phyloP scores from a whole-genome alignment of 2,888 invertebrate species.

The Phrixothrix hirtus region DNA sequence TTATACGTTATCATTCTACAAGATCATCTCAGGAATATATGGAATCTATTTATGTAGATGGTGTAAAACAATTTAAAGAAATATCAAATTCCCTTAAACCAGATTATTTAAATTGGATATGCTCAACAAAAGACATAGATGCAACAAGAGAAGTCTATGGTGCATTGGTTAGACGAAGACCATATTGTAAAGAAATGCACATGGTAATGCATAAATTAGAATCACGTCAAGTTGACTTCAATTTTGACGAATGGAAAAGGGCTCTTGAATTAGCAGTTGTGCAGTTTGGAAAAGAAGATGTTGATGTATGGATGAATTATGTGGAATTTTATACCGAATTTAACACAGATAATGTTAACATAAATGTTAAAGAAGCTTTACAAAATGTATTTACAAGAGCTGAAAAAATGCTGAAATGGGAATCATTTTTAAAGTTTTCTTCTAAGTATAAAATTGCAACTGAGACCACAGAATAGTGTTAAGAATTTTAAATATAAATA shows the following conservation, averaged over 20 bases:
- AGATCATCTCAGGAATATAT: constrained; percentile 50
- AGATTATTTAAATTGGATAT: constrained; percentile 64
- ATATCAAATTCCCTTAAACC: constrained; percentile 63
- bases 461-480: no score
- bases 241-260: constrained; percentile 60
- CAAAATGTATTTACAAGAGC: constrained; percentile 1
- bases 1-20: constrained; percentile 49
- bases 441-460: not conserved
- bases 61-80: constrained; percentile 58
- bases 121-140: constrained; percentile 56
- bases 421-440: constrained; percentile 3
- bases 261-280: constrained; percentile 66
- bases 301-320: constrained; percentile 74
- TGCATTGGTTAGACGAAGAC: constrained; percentile 53
- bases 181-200: constrained; percentile 48
- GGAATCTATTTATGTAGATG: constrained; percentile 54
- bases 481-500: no score
- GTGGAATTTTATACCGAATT: constrained; percentile 69
- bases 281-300: constrained; percentile 68
- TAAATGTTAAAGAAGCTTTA: constrained; percentile 14
- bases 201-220: constrained; percentile 59
- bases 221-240: constrained; percentile 56
- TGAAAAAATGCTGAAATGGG: not conserved
- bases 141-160: constrained; percentile 67
- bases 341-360: constrained; percentile 50